Percentiles rank a stretch among this genome's conserved stretches.
Evolutionary conservation across 2,113 vertebrate species (phyloP).

Genomic region (Actenoides lindsayi): DNA sequence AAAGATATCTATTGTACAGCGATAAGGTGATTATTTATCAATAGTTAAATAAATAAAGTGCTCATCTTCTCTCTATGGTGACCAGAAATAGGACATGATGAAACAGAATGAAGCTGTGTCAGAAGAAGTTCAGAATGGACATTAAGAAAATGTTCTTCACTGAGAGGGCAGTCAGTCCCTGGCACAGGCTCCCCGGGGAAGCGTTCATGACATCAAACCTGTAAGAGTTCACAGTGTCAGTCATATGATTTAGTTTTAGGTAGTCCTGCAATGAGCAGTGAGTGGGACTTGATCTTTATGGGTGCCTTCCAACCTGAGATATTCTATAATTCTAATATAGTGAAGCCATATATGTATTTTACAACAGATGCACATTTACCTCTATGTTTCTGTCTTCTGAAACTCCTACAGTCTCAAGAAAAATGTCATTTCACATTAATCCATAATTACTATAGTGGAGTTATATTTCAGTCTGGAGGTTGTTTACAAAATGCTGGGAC

Average conservation of each 20-base stretch:
- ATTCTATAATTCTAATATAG: neutral
- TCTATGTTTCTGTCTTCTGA: neutral
- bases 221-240: neutral
- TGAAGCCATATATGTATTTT: neutral
- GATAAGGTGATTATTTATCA: neutral
- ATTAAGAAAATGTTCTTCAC: neutral
- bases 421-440: neutral
- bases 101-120: neutral
- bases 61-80: neutral
- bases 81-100: neutral
- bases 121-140: neutral
- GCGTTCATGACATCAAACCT: rapidly evolving
- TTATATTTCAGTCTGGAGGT: neutral
- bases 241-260: neutral
- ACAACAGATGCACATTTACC: neutral
- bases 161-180: rapidly evolving
- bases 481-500: neutral
- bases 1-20: neutral
- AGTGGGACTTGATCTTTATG: neutral
- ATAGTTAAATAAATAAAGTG: neutral
- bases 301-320: neutral
- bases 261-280: neutral
- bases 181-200: neutral
- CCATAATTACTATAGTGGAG: neutral
- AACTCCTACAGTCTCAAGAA: neutral